phyloP scores from a whole-genome alignment of 1,140 invertebrate genomes.

The Sweltsa coloradensis region DNA sequence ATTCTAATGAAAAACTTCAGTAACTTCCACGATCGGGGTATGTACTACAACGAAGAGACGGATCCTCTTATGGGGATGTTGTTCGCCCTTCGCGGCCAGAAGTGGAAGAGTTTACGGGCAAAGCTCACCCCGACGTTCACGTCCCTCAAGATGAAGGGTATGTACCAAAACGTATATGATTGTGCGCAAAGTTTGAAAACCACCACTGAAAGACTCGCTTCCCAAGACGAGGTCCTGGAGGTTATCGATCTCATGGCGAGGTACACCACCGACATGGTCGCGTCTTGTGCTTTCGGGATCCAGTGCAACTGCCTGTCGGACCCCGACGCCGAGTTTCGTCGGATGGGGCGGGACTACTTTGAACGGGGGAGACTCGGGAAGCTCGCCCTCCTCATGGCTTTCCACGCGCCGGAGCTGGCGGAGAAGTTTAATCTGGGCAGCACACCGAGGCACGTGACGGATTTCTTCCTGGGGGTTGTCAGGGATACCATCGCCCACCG shows the following conservation, averaged over 20 bases:
- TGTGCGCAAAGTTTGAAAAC: background rate
- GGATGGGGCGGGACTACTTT: constrained; percentile 19
- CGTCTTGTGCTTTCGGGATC: constrained; percentile 41
- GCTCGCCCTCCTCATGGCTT: too few species aligned
- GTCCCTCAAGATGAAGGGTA: constrained; percentile 33
- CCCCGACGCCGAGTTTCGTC: constrained; percentile 26
- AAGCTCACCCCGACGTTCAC: constrained; percentile 36
- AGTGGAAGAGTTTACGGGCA: constrained; percentile 34
- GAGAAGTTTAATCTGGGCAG: too few species aligned
- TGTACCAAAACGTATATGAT: constrained; percentile 23
- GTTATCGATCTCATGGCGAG: constrained; percentile 24
- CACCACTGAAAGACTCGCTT: background rate
- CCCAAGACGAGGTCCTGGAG: constrained; percentile 26
- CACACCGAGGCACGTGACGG: too few species aligned
- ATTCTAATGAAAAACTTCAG: constrained; percentile 45
- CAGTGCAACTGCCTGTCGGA: constrained; percentile 39
- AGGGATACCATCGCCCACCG: too few species aligned
- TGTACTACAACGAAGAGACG: constrained; percentile 34
- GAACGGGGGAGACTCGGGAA: too few species aligned
- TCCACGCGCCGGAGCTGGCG: too few species aligned
- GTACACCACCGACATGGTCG: constrained; percentile 47
- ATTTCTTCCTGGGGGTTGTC: too few species aligned
- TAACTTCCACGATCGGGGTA: constrained; percentile 39
- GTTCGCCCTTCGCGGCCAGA: constrained; percentile 8
- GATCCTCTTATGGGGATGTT: constrained; percentile 7